Evolutionary conservation across 2,888 invertebrate species (phyloP).

Genomic region (Brachylomia viminalis): DNA sequence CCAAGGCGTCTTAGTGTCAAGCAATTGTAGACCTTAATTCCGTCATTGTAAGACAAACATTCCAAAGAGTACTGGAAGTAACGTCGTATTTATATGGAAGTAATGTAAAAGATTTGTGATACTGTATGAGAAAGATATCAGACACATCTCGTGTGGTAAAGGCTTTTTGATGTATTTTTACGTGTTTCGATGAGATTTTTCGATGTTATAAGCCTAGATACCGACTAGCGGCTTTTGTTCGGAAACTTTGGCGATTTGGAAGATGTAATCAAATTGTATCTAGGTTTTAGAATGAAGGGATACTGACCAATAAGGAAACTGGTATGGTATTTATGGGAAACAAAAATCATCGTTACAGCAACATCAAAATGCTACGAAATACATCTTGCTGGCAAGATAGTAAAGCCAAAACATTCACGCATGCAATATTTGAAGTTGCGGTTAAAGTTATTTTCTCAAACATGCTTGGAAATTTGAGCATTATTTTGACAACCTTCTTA

Average conservation of each 20-base stretch:
- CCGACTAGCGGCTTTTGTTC: conserved; percentile 17
- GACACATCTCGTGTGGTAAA: conserved; percentile 57
- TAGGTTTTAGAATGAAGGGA: background rate
- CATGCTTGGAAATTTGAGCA: no score
- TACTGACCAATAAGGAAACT: no score
- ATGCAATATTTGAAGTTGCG: no score
- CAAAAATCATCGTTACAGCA: no score
- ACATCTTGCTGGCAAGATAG: no score
- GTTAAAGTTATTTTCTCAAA: no score
- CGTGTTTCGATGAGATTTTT: conserved; percentile 77
- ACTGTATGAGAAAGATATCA: conserved; percentile 60
- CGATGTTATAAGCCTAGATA: conserved; percentile 71
- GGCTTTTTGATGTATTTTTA: conserved; percentile 80
- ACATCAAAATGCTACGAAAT: no score
- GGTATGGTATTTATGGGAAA: no score
- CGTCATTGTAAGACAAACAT: background rate
- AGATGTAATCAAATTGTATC: background rate
- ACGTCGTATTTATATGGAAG: conserved; percentile 32
- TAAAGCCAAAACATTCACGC: no score
- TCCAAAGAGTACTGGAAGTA: conserved; percentile 42
- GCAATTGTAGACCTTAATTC: background rate
- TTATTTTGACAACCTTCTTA: no score
- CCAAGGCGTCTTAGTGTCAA: no score
- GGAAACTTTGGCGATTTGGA: background rate
- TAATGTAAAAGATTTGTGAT: conserved; percentile 51